Evolutionary conservation across 2,888 invertebrate genomes (phyloP), one percentile per base, ranked within the genome.

Genomic region (Luffia ferchaultella): DNA sequence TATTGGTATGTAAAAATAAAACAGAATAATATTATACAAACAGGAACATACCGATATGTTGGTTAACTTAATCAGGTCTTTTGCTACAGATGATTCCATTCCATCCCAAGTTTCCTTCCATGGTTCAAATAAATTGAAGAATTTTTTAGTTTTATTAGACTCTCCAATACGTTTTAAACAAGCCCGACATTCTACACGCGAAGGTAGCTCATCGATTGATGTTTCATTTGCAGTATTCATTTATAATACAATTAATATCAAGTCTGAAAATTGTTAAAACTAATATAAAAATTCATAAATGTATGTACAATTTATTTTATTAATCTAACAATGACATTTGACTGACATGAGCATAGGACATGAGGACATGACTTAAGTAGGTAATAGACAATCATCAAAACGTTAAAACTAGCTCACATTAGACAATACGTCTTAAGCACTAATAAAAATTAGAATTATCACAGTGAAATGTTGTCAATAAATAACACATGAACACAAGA

Each of bases 31-130:
- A 41, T 18, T 7, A 30, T 42, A 45, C 46, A 51, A 49, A 48
- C 48, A 42, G 45, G 49, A 30, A 42, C 59, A 55, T 54, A 80
- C 82, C 68, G 74, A 62, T 53, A 82, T 55, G 55, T 69, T 65
- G 0, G 75, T 63, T 42, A 79, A 53, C 55, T 65, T 73, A 3
- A 64, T 60, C 45, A 80, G 56, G 54, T 78, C 76, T 16, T 72
- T 68, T 1, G 76, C 80, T 52, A 79, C 67, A 2, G 70, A 68
- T 17, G 58, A 56, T 47, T 65, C 68, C 67, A 71, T 69, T 3
- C 70, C 70, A 0, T 62, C 57, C 72, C 73, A 76, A 2, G 67
- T 62, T 2, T 67, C 65, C 16, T 44, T 40, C 53, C 53, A 50
- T 15, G 45, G 46, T 9, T 43, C 46, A 43, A 50, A 42, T 30